Conservation (phyloP, 2,797 vertebrate genomes). For the Phataginus tricuspis region DNA sequence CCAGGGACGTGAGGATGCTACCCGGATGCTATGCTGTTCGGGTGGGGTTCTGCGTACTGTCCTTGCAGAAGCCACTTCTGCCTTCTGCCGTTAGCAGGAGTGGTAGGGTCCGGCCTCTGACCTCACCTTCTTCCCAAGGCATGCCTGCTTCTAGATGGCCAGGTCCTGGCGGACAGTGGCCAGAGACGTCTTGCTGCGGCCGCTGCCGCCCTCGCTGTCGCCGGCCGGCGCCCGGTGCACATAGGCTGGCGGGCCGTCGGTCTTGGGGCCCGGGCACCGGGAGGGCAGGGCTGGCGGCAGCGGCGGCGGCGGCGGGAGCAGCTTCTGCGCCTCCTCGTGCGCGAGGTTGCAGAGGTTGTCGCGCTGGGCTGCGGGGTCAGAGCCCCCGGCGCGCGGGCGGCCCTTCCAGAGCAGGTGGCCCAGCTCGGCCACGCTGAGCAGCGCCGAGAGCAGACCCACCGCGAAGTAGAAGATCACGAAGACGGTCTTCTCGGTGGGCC, state of each 20-base stretch:
- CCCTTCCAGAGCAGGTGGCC: slow-evolving; percentile 86
- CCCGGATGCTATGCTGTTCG: neutral
- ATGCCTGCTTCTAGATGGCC: slow-evolving; percentile 64
- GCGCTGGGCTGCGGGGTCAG: slow-evolving; percentile 46
- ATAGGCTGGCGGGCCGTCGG: slow-evolving; percentile 69
- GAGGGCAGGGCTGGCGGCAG: slow-evolving; percentile 1
- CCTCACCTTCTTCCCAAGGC: neutral
- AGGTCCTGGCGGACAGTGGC: slow-evolving; percentile 77
- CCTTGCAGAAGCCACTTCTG: no score
- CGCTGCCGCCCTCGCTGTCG: slow-evolving; percentile 51
- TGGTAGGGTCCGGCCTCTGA: neutral
- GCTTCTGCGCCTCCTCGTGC: slow-evolving; percentile 68
- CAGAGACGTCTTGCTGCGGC: slow-evolving; percentile 75
- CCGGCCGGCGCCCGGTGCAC: slow-evolving; percentile 3
- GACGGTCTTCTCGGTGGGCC: slow-evolving; percentile 94
- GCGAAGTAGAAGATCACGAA: slow-evolving; percentile 95
- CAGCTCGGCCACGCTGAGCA: slow-evolving; percentile 90
- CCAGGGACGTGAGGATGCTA: neutral
- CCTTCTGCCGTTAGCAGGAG: neutral
- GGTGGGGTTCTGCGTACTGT: neutral
- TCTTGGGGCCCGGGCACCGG: slow-evolving; percentile 1
- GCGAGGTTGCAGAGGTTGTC: slow-evolving; percentile 78
- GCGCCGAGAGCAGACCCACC: slow-evolving; percentile 89
- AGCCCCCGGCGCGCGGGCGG: slow-evolving; percentile 16
- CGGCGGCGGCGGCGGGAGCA: slow-evolving; percentile 53